Evolutionary conservation across 2,797 vertebrate genomes (phyloP).

Genomic region (Anas flavirostris): DNA sequence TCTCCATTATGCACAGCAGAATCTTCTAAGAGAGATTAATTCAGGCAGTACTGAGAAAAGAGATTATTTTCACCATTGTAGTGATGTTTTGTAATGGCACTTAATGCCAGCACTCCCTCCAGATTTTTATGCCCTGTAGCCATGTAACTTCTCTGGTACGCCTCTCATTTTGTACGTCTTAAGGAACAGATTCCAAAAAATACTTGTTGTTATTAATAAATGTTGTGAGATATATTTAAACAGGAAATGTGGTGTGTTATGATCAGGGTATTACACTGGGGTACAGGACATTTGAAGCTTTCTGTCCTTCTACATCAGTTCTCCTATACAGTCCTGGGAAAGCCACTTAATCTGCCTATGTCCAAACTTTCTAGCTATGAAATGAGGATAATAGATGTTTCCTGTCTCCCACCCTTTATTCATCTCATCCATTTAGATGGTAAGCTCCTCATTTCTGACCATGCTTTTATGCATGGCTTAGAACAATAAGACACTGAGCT

Average conservation of each 20-base stretch:
- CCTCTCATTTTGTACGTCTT: neutral
- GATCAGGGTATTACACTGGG: constrained; percentile 2
- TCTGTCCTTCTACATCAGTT: neutral
- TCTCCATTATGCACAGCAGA: neutral
- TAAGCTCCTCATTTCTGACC: constrained; percentile 58
- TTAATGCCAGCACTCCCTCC: neutral
- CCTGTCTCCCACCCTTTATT: constrained; percentile 67
- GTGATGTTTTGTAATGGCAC: neutral
- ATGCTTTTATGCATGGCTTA: constrained; percentile 43
- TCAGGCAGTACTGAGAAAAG: neutral
- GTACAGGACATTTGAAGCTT: neutral
- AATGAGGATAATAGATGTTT: constrained; percentile 61
- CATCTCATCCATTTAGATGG: constrained; percentile 62
- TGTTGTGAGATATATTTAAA: neutral
- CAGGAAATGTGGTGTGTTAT: neutral
- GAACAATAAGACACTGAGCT: constrained; percentile 64
- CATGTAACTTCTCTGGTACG: constrained; percentile 39
- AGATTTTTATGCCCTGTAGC: constrained; percentile 19
- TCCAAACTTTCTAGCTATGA: constrained; percentile 53
- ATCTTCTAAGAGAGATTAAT: neutral
- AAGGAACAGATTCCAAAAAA: neutral
- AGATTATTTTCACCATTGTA: neutral
- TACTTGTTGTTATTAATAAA: neutral
- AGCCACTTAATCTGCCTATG: constrained; percentile 39
- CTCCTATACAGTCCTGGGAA: constrained; percentile 19